Percentiles rank a stretch among this genome's conserved stretches.
Evolutionary conservation across 1,140 invertebrate species (phyloP).

Genomic region (Anoplophora glabripennis): DNA sequence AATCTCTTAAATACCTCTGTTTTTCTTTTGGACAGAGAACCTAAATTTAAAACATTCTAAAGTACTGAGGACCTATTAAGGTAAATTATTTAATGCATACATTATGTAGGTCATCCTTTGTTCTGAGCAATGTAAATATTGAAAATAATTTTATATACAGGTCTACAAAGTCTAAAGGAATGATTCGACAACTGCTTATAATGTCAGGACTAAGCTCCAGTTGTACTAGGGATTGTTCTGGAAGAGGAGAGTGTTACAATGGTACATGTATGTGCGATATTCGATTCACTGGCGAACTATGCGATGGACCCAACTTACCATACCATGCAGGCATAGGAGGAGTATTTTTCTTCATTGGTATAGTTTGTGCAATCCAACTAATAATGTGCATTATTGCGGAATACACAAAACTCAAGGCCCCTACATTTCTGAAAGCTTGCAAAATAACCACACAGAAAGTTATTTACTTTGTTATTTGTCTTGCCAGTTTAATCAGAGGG

Average conservation of each 20-base stretch:
- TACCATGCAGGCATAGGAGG: constrained; percentile 71
- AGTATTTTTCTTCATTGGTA: constrained; percentile 72
- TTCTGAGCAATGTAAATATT: too few relatives aligned
- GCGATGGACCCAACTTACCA: constrained; percentile 60
- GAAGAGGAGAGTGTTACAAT: constrained; percentile 87
- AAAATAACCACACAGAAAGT: constrained; percentile 88
- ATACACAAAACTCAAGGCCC: constrained; percentile 78
- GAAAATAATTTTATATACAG: too few relatives aligned
- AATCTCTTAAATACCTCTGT: too few relatives aligned
- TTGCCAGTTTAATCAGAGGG: constrained; percentile 79
- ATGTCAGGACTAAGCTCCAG: constrained; percentile 45
- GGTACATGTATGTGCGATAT: constrained; percentile 90
- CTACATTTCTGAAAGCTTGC: constrained; percentile 75
- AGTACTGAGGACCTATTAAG: too few relatives aligned
- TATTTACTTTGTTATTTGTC: constrained; percentile 84
- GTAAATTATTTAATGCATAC: too few relatives aligned
- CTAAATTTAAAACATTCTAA: too few relatives aligned
- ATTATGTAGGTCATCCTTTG: too few relatives aligned
- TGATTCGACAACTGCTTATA: constrained; percentile 45
- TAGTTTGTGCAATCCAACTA: constrained; percentile 84
- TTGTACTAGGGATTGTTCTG: constrained; percentile 70
- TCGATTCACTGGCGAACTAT: constrained; percentile 60
- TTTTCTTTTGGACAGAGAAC: too few relatives aligned
- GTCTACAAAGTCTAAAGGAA: constrained; percentile 8
- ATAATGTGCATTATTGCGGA: constrained; percentile 80